phyloP scores from a whole-genome alignment of 2,797 vertebrate genomes.

The Lycodopsis pacificus region DNA sequence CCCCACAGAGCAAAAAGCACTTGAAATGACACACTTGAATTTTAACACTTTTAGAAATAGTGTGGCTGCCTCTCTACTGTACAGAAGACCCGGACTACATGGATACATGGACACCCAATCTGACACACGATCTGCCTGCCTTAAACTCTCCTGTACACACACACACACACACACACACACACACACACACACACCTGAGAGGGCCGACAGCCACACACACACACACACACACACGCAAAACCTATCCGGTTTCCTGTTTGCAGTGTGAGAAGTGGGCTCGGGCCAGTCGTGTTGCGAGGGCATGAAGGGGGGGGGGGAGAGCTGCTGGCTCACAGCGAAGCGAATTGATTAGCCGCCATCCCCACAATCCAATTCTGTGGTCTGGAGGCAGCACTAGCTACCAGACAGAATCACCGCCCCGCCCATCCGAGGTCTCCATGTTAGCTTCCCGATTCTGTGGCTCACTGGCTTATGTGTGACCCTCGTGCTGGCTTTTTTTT shows the following conservation, averaged over 20 bases:
- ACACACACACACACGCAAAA: constrained; percentile 1
- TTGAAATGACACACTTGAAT: constrained; percentile 39
- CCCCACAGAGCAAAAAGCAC: constrained; percentile 7
- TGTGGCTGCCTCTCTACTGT: constrained; percentile 36
- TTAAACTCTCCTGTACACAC: constrained; percentile 58
- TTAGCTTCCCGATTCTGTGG: constrained; percentile 33
- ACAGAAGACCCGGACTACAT: constrained; percentile 32
- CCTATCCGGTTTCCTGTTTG: constrained; percentile 56
- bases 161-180: constrained; percentile 43
- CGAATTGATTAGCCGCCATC: constrained; percentile 64
- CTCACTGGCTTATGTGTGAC: constrained; percentile 41
- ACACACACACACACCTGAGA: constrained; percentile 54
- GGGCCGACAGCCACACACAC: constrained; percentile 37
- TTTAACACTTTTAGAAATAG: constrained; percentile 29
- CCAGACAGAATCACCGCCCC: constrained; percentile 44
- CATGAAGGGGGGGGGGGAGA: constrained; percentile 25
- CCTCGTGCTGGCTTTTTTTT: constrained; percentile 19
- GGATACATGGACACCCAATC: constrained; percentile 62
- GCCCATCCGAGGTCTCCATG: constrained; percentile 27
- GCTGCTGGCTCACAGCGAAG: constrained; percentile 51
- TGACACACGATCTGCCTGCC: constrained; percentile 69
- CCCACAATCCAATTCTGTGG: constrained; percentile 62
- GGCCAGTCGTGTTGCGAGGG: constrained; percentile 10
- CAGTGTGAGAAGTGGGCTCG: constrained; percentile 51
- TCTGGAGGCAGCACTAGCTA: constrained; percentile 39